Evolutionary conservation across 2,888 invertebrate species (phyloP).

Genomic region (Pediacus dermestoides): DNA sequence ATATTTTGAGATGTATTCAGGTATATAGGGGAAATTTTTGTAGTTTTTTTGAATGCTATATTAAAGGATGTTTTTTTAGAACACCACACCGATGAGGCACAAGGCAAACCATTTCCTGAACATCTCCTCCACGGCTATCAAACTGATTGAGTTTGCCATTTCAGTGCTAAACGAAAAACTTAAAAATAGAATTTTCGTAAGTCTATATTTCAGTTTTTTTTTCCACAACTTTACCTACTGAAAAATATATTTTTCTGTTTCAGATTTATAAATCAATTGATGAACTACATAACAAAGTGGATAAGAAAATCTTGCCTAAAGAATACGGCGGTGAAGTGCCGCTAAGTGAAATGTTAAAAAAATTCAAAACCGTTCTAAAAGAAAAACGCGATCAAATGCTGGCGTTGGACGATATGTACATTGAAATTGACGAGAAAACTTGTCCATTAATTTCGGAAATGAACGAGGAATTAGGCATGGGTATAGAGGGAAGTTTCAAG

Average conservation of each 20-base stretch:
- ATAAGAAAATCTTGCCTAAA: slow-evolving; percentile 74
- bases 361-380: slow-evolving; percentile 63
- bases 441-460: slow-evolving; percentile 48
- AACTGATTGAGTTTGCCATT: slow-evolving; percentile 78
- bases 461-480: slow-evolving; percentile 67
- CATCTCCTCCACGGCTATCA: slow-evolving; percentile 75
- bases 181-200: slow-evolving; percentile 74
- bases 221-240: slow-evolving; percentile 1
- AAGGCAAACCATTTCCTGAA: slow-evolving; percentile 85
- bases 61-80: slow-evolving; percentile 53
- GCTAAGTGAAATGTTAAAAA: slow-evolving; percentile 74
- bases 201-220: slow-evolving; percentile 30
- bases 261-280: slow-evolving; percentile 73
- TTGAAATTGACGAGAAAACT: slow-evolving; percentile 58
- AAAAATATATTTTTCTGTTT: slow-evolving; percentile 10
- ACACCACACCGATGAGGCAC: slow-evolving; percentile 87
- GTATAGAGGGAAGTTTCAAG: slow-evolving; percentile 78
- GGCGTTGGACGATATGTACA: slow-evolving; percentile 74
- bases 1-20: slow-evolving; percentile 76
- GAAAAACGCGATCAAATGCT: slow-evolving; percentile 63
- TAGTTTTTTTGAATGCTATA: too few relatives aligned
- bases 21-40: slow-evolving; percentile 41
- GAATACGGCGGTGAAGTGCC: slow-evolving; percentile 87
- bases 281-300: slow-evolving; percentile 67
- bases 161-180: slow-evolving; percentile 81